Evolutionary conservation across 2,888 invertebrate genomes (phyloP), one percentile per base, ranked within the genome.

Genomic region (Agonopterix arenella): DNA sequence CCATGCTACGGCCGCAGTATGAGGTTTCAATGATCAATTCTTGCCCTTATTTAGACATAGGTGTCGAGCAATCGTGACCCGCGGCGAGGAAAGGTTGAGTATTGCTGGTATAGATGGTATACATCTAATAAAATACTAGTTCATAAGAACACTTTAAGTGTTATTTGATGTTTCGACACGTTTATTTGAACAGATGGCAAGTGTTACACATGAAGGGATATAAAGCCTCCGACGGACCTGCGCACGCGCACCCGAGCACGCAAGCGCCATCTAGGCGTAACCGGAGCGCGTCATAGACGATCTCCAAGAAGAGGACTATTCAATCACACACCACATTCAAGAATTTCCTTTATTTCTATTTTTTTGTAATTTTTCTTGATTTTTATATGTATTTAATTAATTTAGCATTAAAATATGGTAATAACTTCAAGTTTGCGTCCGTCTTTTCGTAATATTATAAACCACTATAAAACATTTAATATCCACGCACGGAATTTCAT

Each of bases 391-490:
- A 79, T 73, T 74, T 49, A 65, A 77, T 86, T 84, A 85, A 84
- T 90, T 90, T 90, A 89, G 89, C 85, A 85, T 89, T 89, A 89
- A 88, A 84, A 81, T 80, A 83, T 81, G 84, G 84, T 84, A 82
- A 77, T 81, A 84, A 84, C 82, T 83, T 82, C 81, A 81, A 74
- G 84, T 84, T 84, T 84, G 84, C 74, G 76, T 84, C 79, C 80
- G 70, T 73, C 79, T 78, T 77, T 79, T 78, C 77, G 71, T 74
- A 68, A 68, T 76, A 68, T 73, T 68, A 74, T 69, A 68, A 66
- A 79, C 65, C 69, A 70, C 68, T 74, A 72, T 73, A 75, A 70
- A 76, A 75, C 64, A 73, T 66, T 65, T 66, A 68, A 68, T 70
- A 73, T 75, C 73, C 73, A 75, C 72, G 71, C 70, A 63, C 64